Evolutionary conservation across 2,888 invertebrate genomes (phyloP), one percentile per base, ranked within the genome.

Genomic region (Chromoteleia sp.): DNA sequence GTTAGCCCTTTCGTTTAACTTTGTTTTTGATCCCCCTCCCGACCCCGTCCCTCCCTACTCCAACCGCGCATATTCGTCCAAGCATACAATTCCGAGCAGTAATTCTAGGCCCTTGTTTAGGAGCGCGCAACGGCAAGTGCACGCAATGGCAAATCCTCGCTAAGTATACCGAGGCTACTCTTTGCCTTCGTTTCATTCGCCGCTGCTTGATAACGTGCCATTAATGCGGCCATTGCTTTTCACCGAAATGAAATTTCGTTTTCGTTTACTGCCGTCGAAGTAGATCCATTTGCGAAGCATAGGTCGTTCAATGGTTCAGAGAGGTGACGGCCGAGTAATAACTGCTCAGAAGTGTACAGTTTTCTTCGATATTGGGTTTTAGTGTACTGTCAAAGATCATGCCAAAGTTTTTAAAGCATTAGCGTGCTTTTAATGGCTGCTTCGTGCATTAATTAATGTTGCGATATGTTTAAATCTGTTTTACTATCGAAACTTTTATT

Each of bases 1-100:
- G 82, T 79, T 79, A 79, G 73, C 74, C 82, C 79, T 82, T 79
- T 76, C 82, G 77, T 79, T 82, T 76, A 79, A 82, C 79, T 82
- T 80, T 73, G 82, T 80, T 79, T 82, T 77, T 76, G 56, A 76
- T 73, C 76, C 61, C 56, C 71, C 61, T 36, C 7, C 29, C 39
- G 1, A 8, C 5, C 8, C 10, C 10, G 1, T 52, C 19, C 33
- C 1, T 29, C 43, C 25, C 41, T 15, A 5, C 52, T 52, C 19
- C 5, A 14, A 14, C 25, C 1, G 25, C 8, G 12, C 58, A 39
- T 39, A 67, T 43, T 50, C 58, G 41, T 19, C 50, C 67, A 30
- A 12, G 30, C 61, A 19, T 30, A 50, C 58, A 59, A 67, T 67
- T 10, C 48, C 30, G 36, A 0, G 50, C 39, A 6, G 45, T 48